These are phyloP conservation scores for Varroa destructor DNA, from an alignment of 1,140 invertebrate genomes.

Conservation along the genomic window DNA sequence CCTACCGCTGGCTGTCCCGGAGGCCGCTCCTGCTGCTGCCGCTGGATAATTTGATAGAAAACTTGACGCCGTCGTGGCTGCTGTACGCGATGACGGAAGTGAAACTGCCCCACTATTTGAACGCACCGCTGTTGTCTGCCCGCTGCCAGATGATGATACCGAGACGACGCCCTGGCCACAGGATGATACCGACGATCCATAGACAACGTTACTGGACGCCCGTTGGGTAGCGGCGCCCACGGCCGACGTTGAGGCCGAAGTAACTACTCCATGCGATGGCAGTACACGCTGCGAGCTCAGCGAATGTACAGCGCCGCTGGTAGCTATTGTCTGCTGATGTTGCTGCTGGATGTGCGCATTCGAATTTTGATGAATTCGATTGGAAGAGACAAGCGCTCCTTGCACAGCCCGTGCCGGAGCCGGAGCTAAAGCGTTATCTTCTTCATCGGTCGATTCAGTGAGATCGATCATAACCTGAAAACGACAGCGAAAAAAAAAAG, in stretches of 20 bases:
- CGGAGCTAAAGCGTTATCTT: conserved; percentile 11
- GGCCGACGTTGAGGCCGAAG: too few species aligned
- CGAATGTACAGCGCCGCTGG: not conserved
- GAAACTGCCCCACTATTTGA: not conserved
- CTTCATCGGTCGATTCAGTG: conserved; percentile 17
- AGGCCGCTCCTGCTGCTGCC: not conserved
- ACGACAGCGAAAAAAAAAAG: not conserved
- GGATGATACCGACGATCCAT: not conserved
- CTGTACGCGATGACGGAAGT: not conserved
- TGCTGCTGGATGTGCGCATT: not conserved
- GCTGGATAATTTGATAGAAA: not conserved
- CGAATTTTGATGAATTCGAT: not conserved
- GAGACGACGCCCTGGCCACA: not conserved
- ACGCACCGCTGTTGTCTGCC: not conserved
- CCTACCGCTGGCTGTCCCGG: not conserved
- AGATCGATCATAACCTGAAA: conserved; percentile 25
- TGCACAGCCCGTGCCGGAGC: too few species aligned
- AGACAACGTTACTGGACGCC: not conserved
- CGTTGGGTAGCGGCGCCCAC: not conserved
- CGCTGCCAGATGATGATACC: not conserved
- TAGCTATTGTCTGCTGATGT: not conserved
- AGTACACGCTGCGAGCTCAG: not conserved
- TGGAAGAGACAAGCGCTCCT: too few species aligned
- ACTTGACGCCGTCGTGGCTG: not conserved
- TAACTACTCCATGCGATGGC: not conserved